phyloP scores from a whole-genome alignment of 1,140 invertebrate genomes.

The Drosophila grimshawi region DNA sequence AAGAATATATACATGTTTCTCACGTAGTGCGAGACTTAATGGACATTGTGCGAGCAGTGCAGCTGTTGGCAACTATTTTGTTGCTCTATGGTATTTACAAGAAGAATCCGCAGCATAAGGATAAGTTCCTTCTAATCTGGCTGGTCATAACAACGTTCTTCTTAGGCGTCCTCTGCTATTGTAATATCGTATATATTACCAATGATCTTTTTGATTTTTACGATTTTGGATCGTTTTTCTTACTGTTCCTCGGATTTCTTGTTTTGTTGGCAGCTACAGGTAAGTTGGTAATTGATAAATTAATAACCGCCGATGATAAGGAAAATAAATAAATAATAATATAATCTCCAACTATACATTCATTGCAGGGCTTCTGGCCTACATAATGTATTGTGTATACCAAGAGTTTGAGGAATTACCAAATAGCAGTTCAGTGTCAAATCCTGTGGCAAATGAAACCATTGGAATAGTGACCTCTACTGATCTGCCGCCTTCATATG shows the following conservation, averaged over 20 bases:
- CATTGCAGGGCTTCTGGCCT: slow-evolving; percentile 10
- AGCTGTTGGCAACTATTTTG: slow-evolving; percentile 22
- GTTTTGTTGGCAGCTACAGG: neutral
- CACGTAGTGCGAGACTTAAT: slow-evolving; percentile 9
- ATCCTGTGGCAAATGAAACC: neutral
- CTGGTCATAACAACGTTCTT: neutral
- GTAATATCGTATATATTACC: neutral
- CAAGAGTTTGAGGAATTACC: neutral
- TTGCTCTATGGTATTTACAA: slow-evolving; percentile 35
- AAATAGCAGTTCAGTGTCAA: neutral
- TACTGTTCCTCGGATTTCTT: neutral
- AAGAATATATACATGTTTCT: too few relatives aligned
- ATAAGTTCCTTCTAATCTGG: slow-evolving; percentile 40
- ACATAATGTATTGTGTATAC: slow-evolving; percentile 4
- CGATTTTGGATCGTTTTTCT: neutral
- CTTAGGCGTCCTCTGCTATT: neutral
- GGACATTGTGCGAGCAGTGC: neutral
- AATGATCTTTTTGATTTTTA: neutral
- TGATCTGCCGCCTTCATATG: slow-evolving; percentile 6
- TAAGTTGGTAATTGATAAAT: slow-evolving; percentile 7
- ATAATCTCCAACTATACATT: neutral
- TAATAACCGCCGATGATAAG: neutral
- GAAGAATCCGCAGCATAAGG: slow-evolving; percentile 23
- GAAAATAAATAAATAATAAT: too few relatives aligned
- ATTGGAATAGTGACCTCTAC: slow-evolving; percentile 1